Evolutionary conservation across 2,113 vertebrate species (phyloP).

Genomic region (Percopsis transmontana): DNA sequence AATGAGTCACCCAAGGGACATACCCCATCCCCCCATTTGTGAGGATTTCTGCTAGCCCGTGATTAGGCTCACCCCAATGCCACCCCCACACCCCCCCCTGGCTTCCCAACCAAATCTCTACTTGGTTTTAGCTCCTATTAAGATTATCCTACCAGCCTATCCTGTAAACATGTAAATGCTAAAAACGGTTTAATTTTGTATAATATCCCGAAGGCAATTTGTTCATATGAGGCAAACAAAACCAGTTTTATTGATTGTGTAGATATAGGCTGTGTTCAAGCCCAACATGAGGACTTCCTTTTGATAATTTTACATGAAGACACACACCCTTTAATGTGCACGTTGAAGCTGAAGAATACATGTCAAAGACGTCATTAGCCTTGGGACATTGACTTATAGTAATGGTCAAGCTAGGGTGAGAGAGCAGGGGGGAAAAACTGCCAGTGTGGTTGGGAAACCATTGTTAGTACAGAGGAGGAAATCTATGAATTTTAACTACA

Average conservation of each 20-base stretch:
- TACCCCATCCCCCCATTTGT: constrained; percentile 48
- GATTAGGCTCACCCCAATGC: constrained; percentile 70
- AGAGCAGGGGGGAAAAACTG: not conserved
- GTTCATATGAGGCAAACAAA: not conserved
- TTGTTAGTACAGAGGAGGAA: constrained; percentile 32
- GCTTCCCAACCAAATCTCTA: constrained; percentile 41
- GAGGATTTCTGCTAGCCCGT: constrained; percentile 67
- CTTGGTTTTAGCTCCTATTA: constrained; percentile 46
- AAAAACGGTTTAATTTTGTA: not conserved
- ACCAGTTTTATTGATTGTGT: not conserved
- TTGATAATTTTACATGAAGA: too few species aligned
- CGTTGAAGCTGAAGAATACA: not conserved
- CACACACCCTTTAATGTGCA: not conserved
- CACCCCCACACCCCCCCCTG: constrained; percentile 25
- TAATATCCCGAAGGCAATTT: not conserved
- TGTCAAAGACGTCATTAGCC: too few species aligned
- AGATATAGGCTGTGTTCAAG: not conserved
- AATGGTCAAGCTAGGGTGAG: not conserved
- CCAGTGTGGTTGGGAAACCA: not conserved
- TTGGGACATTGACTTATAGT: too few species aligned
- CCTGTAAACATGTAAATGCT: constrained; percentile 29
- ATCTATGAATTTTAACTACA: constrained; percentile 41
- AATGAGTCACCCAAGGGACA: constrained; percentile 61
- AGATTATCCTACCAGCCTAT: constrained; percentile 58
- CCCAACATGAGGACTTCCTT: too few species aligned